Evolutionary conservation across 2,888 invertebrate genomes (phyloP), one percentile per base, ranked within the genome.

Genomic region (Aspidiotus rigidus): DNA sequence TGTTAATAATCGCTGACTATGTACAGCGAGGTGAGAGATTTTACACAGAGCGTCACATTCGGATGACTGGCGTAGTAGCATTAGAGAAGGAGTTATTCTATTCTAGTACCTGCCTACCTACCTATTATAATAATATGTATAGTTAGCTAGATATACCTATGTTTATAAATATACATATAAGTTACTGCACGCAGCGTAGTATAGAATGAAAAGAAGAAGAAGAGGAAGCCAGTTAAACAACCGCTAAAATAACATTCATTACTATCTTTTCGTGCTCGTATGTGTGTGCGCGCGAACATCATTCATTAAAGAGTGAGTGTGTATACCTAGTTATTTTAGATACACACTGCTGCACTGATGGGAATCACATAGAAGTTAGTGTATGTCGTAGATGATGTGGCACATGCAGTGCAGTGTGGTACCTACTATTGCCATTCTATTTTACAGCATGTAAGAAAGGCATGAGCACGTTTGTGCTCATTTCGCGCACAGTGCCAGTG

Each of bases 191-290:
- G 28, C 28, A 28, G 28, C 28, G 28, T 28, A 28, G 28, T 28
- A 28, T 28, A 28, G 28, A 28, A 28, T 28, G 28, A 28, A 5
- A 28, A 28, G 28, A 28, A 28, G 28, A 28, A 28, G 28, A 28
- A 28, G 60, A 60, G 67, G 67, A 67, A 67, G 67, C 67, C 67
- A 67, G 67, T 67, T 67, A 67, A 59, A 67, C 67, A 67, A 67
- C 59, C 60, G 28, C 28, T 28, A 28, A 60, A 57, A 60, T 67
- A 67, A 67, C 67, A 67, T 67, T 67, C 67, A 67, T 67, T 67
- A 67, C 44, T 44, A n/a, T n/a, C n/a, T 40, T 59, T 28, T n/a
- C 16, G 39, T 60, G 49, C 59, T 67, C 59, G 67, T 67, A 49
- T 67, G 49, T 59, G 67, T 67, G 28, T 28, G 28, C 28, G 28